These are phyloP conservation scores for Harpalus rubripes DNA, from an alignment of 2,888 invertebrate genomes.

Conservation along the genomic window DNA sequence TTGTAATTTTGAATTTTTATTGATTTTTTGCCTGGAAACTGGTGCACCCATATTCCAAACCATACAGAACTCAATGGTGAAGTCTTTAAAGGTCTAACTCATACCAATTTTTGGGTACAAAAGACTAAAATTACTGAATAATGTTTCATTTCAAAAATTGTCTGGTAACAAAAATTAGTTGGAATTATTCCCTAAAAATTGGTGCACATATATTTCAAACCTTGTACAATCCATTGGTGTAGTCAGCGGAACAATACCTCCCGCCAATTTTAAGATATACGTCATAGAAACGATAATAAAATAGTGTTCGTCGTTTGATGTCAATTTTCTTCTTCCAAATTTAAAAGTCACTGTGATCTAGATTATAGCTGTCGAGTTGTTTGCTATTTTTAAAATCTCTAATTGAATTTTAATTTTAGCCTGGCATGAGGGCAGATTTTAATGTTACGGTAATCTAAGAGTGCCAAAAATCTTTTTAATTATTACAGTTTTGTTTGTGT, in stretches of 20 bases:
- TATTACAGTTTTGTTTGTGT: slow-evolving; percentile 38
- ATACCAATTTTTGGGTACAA: background rate
- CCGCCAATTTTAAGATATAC: too few relatives aligned
- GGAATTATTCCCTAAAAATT: background rate
- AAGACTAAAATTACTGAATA: background rate
- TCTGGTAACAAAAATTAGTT: background rate
- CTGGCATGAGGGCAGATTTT: slow-evolving; percentile 40
- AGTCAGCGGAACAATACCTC: too few relatives aligned
- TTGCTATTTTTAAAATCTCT: slow-evolving; percentile 59
- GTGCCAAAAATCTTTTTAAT: slow-evolving; percentile 54
- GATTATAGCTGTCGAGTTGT: slow-evolving; percentile 44
- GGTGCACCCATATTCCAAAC: background rate
- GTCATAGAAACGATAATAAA: background rate
- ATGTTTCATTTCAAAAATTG: background rate
- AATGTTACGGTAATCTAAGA: slow-evolving; percentile 55
- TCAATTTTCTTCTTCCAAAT: slow-evolving; percentile 16
- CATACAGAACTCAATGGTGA: background rate
- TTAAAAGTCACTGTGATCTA: slow-evolving; percentile 35
- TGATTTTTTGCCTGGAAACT: background rate
- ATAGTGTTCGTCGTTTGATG: background rate
- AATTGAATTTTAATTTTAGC: slow-evolving; percentile 65
- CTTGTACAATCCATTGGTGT: too few relatives aligned
- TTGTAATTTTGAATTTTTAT: background rate
- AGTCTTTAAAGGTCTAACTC: background rate
- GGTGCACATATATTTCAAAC: background rate